Evolutionary conservation across 2,888 invertebrate genomes (phyloP).

Genomic region (Oscheius sp.): DNA sequence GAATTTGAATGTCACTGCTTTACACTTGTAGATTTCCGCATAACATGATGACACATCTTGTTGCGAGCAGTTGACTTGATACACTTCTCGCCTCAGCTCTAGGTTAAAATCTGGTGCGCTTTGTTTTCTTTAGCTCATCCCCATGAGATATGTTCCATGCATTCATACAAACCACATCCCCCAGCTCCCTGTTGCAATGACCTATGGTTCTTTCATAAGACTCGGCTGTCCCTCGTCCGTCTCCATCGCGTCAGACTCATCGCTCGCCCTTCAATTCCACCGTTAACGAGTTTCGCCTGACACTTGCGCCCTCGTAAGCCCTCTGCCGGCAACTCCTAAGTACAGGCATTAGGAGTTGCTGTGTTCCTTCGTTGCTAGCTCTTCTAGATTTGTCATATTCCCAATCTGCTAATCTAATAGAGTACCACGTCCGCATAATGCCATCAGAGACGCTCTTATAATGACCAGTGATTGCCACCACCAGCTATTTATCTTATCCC

Average conservation of each 20-base stretch:
- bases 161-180: too few species aligned
- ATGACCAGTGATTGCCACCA: constrained; percentile 20
- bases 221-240: constrained; percentile 22
- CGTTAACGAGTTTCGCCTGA: constrained; percentile 30
- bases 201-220: neutral
- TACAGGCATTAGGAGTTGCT: neutral
- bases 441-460: constrained; percentile 16
- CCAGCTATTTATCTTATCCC: neutral
- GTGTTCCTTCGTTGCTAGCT: neutral
- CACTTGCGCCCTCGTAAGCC: constrained; percentile 29
- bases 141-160: neutral
- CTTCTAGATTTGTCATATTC: neutral
- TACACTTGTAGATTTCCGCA: neutral
- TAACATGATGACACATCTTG: neutral
- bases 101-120: too few species aligned
- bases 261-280: constrained; percentile 29
- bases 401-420: constrained; percentile 21
- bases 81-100: too few species aligned
- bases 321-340: neutral
- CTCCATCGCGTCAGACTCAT: constrained; percentile 30
- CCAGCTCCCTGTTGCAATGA: neutral
- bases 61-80: neutral
- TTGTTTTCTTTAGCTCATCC: neutral
- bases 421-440: constrained; percentile 13
- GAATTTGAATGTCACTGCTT: neutral